Evolutionary conservation across 2,797 vertebrate genomes (phyloP), one percentile per base, ranked within the genome.

Genomic region (Sylvilagus floridanus): DNA sequence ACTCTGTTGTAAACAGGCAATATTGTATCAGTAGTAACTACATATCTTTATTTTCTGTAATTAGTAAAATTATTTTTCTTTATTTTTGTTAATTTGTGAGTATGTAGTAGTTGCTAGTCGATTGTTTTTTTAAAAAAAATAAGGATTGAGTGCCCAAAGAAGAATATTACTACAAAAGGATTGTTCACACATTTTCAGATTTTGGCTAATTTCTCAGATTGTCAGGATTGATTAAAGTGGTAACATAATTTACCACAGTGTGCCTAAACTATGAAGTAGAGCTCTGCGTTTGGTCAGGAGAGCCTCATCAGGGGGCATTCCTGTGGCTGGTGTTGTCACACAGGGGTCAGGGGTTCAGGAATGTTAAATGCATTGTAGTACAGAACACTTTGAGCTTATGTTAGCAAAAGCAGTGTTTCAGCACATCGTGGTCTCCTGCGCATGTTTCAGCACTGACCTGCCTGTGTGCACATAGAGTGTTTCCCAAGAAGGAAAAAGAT

Each of bases 21-120:
- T 42, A 84, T 89, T 12, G 16, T 32, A 1, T 77, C 30, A 14
- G 9, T 73, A 76, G 26, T 71, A 54, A 95, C n/a, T 72, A 37
- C 37, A 19, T 86, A 11, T 32, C 22, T 42, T 35, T 37, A 72
- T 24, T 84, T 63, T n/a, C 32, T 75, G 57, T 28, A 86, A 4
- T 83, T 75, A 85, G 63, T 88, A 75, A 78, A 95, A 82, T 82
- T 65, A 81, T 78, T 71, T 87, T 76, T 83, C 10, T 32, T 66
- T 89, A n/a, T 63, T 52, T 84, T 14, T 77, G 22, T 14, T 65
- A 83, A 62, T 24, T 37, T 47, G 16, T 24, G 69, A 52, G 11
- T 69, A 66, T 47, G 9, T 68, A 78, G 52, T 95, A 54, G 3
- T 57, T 95, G 47, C 11, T 63, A 76, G 4, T 63, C 12, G 24